Conservation (phyloP, 1,140 invertebrate genomes). For the Drosophila teissieri region DNA sequence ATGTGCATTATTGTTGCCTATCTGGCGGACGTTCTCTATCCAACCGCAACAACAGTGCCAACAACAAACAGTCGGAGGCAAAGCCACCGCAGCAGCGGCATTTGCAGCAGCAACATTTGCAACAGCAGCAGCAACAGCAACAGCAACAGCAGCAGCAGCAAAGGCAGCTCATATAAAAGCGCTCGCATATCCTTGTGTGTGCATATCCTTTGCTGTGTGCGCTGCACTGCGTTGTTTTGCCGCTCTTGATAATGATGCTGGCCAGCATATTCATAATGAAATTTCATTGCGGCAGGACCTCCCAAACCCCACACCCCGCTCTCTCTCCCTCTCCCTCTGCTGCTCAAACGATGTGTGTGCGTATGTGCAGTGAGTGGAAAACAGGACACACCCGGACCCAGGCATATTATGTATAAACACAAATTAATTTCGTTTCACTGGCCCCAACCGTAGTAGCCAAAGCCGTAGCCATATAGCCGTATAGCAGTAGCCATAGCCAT, state of each 20-base stretch:
- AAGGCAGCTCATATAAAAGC: constrained; percentile 73
- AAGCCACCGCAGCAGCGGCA: constrained; percentile 74
- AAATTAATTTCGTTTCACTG: constrained; percentile 84
- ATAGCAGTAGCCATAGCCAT: constrained; percentile 29
- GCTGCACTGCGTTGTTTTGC: constrained; percentile 78
- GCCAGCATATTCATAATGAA: constrained; percentile 81
- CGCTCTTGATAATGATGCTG: constrained; percentile 80
- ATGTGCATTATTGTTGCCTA: constrained; percentile 80
- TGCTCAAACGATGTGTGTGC: constrained; percentile 10
- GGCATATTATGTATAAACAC: constrained; percentile 84
- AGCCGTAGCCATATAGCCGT: constrained; percentile 26
- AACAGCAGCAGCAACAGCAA: constrained; percentile 19
- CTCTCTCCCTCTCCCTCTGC: neutral
- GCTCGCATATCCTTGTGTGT: constrained; percentile 70
- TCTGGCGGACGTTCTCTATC: constrained; percentile 78
- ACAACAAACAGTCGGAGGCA: constrained; percentile 69
- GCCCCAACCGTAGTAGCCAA: constrained; percentile 75
- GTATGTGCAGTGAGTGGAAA: constrained; percentile 59
- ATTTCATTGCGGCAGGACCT: constrained; percentile 75
- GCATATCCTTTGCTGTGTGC: constrained; percentile 75
- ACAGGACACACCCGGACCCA: constrained; percentile 53
- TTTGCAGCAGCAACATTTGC: constrained; percentile 17
- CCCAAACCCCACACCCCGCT: constrained; percentile 8
- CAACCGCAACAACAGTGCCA: constrained; percentile 76
- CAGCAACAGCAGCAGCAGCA: constrained; percentile 25